Base-by-base conservation (phyloP, 2,113 vertebrate species). In the Rhabdomys dilectus region DNA sequence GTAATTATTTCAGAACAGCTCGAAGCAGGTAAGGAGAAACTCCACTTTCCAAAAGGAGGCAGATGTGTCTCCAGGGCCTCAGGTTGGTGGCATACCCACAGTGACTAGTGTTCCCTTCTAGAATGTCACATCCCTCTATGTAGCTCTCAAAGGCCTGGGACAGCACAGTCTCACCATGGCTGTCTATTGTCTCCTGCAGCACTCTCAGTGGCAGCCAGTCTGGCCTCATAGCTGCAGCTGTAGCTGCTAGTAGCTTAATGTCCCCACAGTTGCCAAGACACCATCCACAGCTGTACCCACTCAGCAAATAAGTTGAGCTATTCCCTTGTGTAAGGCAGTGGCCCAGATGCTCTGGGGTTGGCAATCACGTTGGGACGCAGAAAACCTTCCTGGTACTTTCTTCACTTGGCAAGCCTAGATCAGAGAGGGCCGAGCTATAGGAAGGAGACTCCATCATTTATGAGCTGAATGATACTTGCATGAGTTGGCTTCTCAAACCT, bases 211-310 rank as follows among this genome's bases (percentile, higher is more conserved):
- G 88, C 9, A 24, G 88, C 89, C 91, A 86, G 68, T 66, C 75
- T 29, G 80, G 70, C 81, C 70, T 66, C 85, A 78, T 21, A 75
- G 95, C 95, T 76, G 60, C 53, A 36, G 84, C 48, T 78, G 73
- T 88, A 88, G 84, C 95, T 93, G 81, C 93, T 72, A 68, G 17
- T 31, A 73, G 72, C 36, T 81, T 92, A 48, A 17, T 81, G 76
- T 76, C 58, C 64, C 3, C 16, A 34, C 22, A 77, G 31, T 76
- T 82, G 91, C 92, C 94, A 93, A 92, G 92, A 68, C 53, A 68
- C 89, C 0, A 1, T 42, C 77, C 89, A 72, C 91, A 96, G 94
- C 96, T 96, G 91, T 62, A 94, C 84, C 85, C 91, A 91, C 56
- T 93, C 80, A n/a, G 92, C 76, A 62, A 91, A 92, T 3, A 0